These are phyloP conservation scores for Subacronicta megacephala DNA, from an alignment of 2,888 invertebrate species.

Conservation along the genomic window DNA sequence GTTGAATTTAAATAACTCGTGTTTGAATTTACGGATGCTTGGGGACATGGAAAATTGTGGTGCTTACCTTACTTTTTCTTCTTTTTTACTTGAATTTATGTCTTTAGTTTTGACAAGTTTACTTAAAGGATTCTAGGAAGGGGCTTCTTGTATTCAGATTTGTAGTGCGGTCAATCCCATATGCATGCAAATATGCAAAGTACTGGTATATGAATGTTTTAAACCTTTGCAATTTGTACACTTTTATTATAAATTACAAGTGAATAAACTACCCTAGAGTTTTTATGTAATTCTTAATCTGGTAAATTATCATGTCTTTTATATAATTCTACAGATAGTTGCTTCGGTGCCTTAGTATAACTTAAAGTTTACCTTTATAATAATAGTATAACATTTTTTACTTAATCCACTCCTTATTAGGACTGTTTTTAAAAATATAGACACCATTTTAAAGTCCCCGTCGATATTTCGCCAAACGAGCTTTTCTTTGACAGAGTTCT, in stretches of 20 bases:
- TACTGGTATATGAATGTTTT: too few relatives aligned
- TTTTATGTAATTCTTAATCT: too few relatives aligned
- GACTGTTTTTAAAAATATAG: neutral
- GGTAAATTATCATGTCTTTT: too few relatives aligned
- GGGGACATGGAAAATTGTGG: slow-evolving; percentile 50
- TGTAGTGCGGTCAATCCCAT: slow-evolving; percentile 12
- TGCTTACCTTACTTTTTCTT: slow-evolving; percentile 40
- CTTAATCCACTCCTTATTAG: neutral
- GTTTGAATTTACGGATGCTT: slow-evolving; percentile 69
- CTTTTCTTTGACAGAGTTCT: slow-evolving; percentile 15
- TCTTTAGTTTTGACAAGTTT: slow-evolving; percentile 55
- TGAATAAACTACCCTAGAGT: too few relatives aligned
- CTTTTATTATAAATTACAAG: neutral
- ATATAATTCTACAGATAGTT: too few relatives aligned
- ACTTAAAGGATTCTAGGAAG: slow-evolving; percentile 48
- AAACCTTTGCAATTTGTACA: neutral
- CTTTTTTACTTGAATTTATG: slow-evolving; percentile 49
- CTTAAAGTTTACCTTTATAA: too few relatives aligned
- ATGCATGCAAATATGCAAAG: slow-evolving; percentile 7
- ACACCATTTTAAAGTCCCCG: neutral
- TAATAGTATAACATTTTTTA: too few relatives aligned
- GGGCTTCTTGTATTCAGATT: slow-evolving; percentile 37
- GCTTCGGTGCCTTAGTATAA: too few relatives aligned
- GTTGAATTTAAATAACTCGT: slow-evolving; percentile 79
- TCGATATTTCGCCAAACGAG: slow-evolving; percentile 13